phyloP scores from a whole-genome alignment of 1,140 invertebrate species.

The Limonius californicus region DNA sequence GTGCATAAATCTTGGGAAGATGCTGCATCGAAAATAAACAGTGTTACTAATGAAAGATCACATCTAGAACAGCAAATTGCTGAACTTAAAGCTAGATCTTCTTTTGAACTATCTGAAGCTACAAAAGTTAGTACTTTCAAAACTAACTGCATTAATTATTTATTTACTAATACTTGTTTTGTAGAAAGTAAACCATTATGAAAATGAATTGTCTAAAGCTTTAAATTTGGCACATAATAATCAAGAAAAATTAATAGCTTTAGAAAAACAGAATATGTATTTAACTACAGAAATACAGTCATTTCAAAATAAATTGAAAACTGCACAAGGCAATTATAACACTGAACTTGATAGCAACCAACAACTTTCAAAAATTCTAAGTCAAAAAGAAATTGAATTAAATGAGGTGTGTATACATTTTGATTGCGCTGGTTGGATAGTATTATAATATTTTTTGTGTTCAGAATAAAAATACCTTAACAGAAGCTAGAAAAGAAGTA shows the following conservation, averaged over 20 bases:
- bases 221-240: slow-evolving; percentile 62
- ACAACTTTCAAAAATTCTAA: slow-evolving; percentile 51
- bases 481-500: slow-evolving; percentile 47
- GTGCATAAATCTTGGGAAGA: slow-evolving; percentile 56
- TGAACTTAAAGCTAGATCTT: slow-evolving; percentile 33
- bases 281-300: slow-evolving; percentile 44
- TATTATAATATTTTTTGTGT: slow-evolving; percentile 2
- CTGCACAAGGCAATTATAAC: slow-evolving; percentile 50
- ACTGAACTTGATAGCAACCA: slow-evolving; percentile 51
- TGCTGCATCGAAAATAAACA: slow-evolving; percentile 41
- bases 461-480: slow-evolving; percentile 40
- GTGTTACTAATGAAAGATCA: slow-evolving; percentile 34
- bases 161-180: no score
- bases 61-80: slow-evolving; percentile 31
- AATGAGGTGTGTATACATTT: slow-evolving; percentile 47
- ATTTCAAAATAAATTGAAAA: slow-evolving; percentile 49
- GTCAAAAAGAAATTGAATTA: slow-evolving; percentile 51
- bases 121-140: slow-evolving; percentile 37
- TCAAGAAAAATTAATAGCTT: slow-evolving; percentile 57
- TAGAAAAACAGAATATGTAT: slow-evolving; percentile 36
- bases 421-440: no score
- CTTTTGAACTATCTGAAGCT: slow-evolving; percentile 37
- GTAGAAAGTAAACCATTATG: slow-evolving; percentile 59
- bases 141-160: neutral
- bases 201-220: slow-evolving; percentile 63